Evolutionary conservation across 2,888 invertebrate species (phyloP), one percentile per base, ranked within the genome.

Genomic region (Cryptophagus acutangulus): DNA sequence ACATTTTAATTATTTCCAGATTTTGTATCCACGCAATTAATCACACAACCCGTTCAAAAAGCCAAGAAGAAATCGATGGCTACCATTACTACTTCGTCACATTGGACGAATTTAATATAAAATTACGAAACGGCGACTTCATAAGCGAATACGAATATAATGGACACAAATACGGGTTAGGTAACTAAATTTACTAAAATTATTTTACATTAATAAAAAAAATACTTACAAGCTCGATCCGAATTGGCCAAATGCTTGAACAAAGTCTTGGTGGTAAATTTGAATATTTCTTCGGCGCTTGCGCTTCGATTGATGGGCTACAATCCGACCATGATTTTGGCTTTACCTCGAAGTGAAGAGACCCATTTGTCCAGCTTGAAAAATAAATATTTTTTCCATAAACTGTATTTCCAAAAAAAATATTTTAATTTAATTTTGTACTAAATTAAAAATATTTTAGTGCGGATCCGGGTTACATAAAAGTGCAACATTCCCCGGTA

Each of bases 361-460:
- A 3, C 3, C 9, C 31, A 31, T n/a, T 8, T 31, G 14, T n/a
- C 13, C 13, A 3, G 8, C 3, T 3, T 31, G 14, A 14, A 31
- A 31, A n/a, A 13, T 3, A 31, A 31, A 31, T 31, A 31, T n/a
- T 6, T 15, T 3, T 31, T 31, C 24, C 24, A 20, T n/a, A n/a
- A n/a, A n/a, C n/a, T n/a, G n/a, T n/a, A n/a, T n/a, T n/a, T n/a
- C n/a, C n/a, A n/a, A n/a, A n/a, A n/a, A n/a, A n/a, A n/a, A n/a
- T n/a, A n/a, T n/a, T n/a, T n/a, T n/a, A n/a, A n/a, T n/a, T n/a
- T n/a, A n/a, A n/a, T n/a, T n/a, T n/a, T n/a, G n/a, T n/a, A n/a
- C n/a, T n/a, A n/a, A n/a, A n/a, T n/a, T n/a, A n/a, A n/a, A n/a
- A n/a, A n/a, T n/a, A n/a, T n/a, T n/a, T n/a, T n/a, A n/a, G n/a